A percentile compares a stretch with the other conserved stretches of the same genome.
Conservation (phyloP, 1,140 invertebrate species). For the Oncopodura yosiiana region DNA sequence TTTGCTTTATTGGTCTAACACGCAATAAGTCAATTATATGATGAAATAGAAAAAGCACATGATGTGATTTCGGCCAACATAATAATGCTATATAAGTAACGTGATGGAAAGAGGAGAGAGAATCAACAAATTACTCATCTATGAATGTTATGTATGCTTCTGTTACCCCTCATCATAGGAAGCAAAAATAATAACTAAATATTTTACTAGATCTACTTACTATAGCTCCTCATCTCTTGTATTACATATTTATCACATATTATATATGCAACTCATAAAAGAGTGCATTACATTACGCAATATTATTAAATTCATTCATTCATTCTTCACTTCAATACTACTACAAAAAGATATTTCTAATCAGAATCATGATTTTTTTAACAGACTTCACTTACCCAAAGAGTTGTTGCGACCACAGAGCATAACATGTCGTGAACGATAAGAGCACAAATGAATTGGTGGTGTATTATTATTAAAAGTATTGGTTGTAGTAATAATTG, state of each 20-base stretch:
- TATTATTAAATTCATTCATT: not conserved
- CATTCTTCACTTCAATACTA: not conserved
- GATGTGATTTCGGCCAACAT: too few species aligned
- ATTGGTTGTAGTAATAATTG: conserved; percentile 7
- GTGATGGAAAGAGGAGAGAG: too few species aligned
- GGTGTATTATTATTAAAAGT: not conserved
- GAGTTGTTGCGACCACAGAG: conserved; percentile 28
- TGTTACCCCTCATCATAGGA: too few species aligned
- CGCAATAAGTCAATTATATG: too few species aligned
- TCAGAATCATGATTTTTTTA: not conserved
- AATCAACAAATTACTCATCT: too few species aligned
- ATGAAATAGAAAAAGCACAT: too few species aligned
- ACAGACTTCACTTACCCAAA: conserved; percentile 17
- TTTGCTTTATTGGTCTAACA: too few species aligned
- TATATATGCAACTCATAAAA: not conserved
- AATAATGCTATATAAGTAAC: too few species aligned
- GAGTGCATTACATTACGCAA: not conserved
- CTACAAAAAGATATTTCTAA: not conserved
- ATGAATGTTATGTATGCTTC: too few species aligned
- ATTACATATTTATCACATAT: not conserved
- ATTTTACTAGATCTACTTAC: too few species aligned
- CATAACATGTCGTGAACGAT: conserved; percentile 30
- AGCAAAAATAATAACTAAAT: too few species aligned
- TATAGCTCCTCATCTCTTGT: conserved; percentile 1
- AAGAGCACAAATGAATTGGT: conserved; percentile 29